Base-by-base conservation (phyloP, 2,797 vertebrate species). In the Chaetodon trifasciatus region DNA sequence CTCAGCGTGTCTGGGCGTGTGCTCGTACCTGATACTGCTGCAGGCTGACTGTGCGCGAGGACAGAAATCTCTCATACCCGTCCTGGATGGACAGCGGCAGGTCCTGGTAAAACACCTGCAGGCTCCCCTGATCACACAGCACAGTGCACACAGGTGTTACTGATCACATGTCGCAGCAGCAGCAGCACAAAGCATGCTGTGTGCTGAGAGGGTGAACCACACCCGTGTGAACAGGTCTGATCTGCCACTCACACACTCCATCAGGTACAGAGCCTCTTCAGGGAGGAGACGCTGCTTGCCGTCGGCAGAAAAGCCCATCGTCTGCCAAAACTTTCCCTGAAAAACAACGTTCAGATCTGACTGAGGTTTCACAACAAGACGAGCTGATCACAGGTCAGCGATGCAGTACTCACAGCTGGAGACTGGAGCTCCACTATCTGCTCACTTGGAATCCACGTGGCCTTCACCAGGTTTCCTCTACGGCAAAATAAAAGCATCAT, bases 251-350 rank as follows among this genome's bases (percentile, higher is more conserved):
- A 99, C 98, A 96, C 97, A 98, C 91, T 99, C 98, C 94, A 99
- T 95, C 76, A 99, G 95, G 92, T 99, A 98, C 40, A 99, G 94
- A 2, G 97, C 98, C 89, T 99, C 98, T 92, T 99, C 98, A 0
- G 98, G 97, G 70, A 95, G 95, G 39, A 99, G 96, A 24, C 84
- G 94, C 91, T 99, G 98, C 79, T 96, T 97, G 13, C 98, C 97
- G 21, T 79, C 76, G 23, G 95, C 91, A 0, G 97, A 96, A 84
- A 96, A 98, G 0, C 98, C 98, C 98, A 99, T 99, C 21, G 97
- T 99, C 91, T 99, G 98, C 98, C 98, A 99, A 83, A 99, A 99
- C 90, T 99, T 99, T 0, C 97, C 98, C 98, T 99, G 90, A 52
- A 21, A 32, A 49, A 17, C 28, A 17, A 57, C 1, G 8, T 2